Evolutionary conservation across 2,113 vertebrate species (phyloP).

Genomic region (Amphilophus citrinellus): DNA sequence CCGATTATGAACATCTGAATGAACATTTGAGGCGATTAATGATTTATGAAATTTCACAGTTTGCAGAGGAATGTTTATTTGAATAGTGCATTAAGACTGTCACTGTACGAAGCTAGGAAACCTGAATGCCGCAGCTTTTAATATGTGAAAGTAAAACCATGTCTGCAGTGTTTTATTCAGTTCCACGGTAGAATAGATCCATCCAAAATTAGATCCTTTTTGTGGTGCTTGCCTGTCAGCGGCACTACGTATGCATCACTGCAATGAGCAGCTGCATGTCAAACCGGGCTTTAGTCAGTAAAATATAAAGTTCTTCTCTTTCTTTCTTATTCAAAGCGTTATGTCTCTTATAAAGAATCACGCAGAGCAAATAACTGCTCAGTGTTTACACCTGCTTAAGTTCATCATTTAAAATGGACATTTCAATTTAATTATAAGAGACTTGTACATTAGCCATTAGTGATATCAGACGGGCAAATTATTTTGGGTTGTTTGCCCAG

Average conservation of each 20-base stretch:
- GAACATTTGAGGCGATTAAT: slow-evolving; percentile 62
- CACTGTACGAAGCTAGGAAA: background rate
- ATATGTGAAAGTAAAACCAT: slow-evolving; percentile 28
- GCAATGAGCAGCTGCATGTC: background rate
- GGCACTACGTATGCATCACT: slow-evolving; percentile 5
- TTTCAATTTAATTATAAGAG: background rate
- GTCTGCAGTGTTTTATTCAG: slow-evolving; percentile 37
- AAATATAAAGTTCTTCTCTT: slow-evolving; percentile 6
- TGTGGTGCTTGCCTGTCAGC: slow-evolving; percentile 28
- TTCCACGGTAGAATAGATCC: background rate
- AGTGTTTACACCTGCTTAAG: background rate
- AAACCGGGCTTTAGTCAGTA: slow-evolving; percentile 25
- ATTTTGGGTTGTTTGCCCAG: background rate
- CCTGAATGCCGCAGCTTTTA: background rate
- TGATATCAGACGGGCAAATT: background rate
- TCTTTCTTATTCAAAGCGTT: background rate
- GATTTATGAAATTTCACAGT: slow-evolving; percentile 64
- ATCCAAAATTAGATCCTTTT: slow-evolving; percentile 22
- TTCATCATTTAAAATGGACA: background rate
- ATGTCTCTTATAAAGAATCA: background rate
- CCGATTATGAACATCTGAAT: slow-evolving; percentile 71
- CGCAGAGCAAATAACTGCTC: background rate
- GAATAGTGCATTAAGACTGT: slow-evolving; percentile 59
- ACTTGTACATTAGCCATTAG: background rate
- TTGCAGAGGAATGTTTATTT: slow-evolving; percentile 63